Percentiles rank a stretch among this genome's conserved stretches.
Evolutionary conservation across 1,140 invertebrate species (phyloP).

Genomic region (Mya arenaria): DNA sequence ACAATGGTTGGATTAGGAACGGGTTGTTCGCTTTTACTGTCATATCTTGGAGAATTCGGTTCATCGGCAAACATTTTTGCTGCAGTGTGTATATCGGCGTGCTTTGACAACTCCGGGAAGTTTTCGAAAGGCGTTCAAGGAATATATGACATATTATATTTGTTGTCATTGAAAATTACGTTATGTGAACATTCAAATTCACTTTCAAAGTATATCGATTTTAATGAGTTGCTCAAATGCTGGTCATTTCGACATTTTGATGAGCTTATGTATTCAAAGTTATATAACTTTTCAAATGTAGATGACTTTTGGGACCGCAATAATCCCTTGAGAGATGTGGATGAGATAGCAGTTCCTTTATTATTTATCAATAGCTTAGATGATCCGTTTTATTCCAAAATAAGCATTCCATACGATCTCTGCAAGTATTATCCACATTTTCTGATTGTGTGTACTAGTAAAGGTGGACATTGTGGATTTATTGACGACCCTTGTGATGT

Average conservation of each 20-base stretch:
- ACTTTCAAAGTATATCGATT: slow-evolving; percentile 60
- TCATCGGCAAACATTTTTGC: slow-evolving; percentile 72
- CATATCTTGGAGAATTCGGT: slow-evolving; percentile 78
- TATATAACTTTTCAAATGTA: slow-evolving; percentile 61
- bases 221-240: slow-evolving; percentile 53
- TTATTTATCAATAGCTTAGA: slow-evolving; percentile 74
- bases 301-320: slow-evolving; percentile 77
- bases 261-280: slow-evolving; percentile 63
- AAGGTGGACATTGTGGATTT: slow-evolving; percentile 77
- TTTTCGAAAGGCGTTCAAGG: slow-evolving; percentile 50
- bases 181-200: slow-evolving; percentile 62
- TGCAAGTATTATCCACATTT: slow-evolving; percentile 76
- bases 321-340: slow-evolving; percentile 74
- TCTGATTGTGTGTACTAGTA: slow-evolving; percentile 66
- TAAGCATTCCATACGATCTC: slow-evolving; percentile 74
- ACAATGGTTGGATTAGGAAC: slow-evolving; percentile 70
- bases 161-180: slow-evolving; percentile 60
- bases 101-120: slow-evolving; percentile 67
- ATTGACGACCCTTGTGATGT: slow-evolving; percentile 56
- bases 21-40: slow-evolving; percentile 71
- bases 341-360: slow-evolving; percentile 75
- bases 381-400: slow-evolving; percentile 68
- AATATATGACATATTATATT: slow-evolving; percentile 63
- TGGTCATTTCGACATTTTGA: slow-evolving; percentile 66
- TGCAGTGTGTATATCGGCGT: slow-evolving; percentile 72